Conservation (phyloP, 2,797 vertebrate species). For the Notolabrus celidotus region DNA sequence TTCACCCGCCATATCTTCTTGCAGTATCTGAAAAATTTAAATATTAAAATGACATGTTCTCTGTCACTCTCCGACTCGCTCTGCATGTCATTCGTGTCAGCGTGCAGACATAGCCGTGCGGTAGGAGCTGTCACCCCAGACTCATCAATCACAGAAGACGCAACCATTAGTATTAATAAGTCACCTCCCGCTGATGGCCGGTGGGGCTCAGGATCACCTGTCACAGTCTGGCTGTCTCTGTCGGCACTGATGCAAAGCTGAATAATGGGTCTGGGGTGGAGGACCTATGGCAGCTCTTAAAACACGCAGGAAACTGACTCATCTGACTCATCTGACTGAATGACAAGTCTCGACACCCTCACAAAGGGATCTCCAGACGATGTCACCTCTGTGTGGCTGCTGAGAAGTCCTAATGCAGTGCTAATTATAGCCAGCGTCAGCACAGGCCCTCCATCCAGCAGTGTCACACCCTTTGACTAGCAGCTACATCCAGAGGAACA, state of each 20-base stretch:
- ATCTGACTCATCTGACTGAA: slow-evolving; percentile 40
- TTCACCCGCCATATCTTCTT: slow-evolving; percentile 12
- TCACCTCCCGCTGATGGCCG: slow-evolving; percentile 56
- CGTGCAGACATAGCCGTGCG: slow-evolving; percentile 59
- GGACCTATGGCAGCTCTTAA: slow-evolving; percentile 62
- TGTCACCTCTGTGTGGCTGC: slow-evolving; percentile 1
- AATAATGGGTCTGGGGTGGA: slow-evolving; percentile 61
- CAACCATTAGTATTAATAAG: slow-evolving; percentile 76
- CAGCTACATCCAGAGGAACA: slow-evolving; percentile 9
- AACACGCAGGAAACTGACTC: slow-evolving; percentile 44
- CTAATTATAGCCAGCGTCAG: slow-evolving; percentile 24
- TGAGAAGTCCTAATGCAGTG: slow-evolving; percentile 19
- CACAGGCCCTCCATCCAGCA: slow-evolving; percentile 7
- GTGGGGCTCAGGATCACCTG: slow-evolving; percentile 57
- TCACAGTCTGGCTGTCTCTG: slow-evolving; percentile 56
- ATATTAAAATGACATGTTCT: slow-evolving; percentile 63
- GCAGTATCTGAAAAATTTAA: slow-evolving; percentile 39
- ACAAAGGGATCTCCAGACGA: slow-evolving; percentile 15
- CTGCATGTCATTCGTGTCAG: slow-evolving; percentile 51
- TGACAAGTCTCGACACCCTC: slow-evolving; percentile 35
- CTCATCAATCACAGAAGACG: slow-evolving; percentile 74
- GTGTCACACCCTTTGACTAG: background rate
- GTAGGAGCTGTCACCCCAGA: slow-evolving; percentile 53
- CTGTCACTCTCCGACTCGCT: slow-evolving; percentile 22
- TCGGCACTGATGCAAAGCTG: slow-evolving; percentile 57